phyloP scores from a whole-genome alignment of 2,888 invertebrate genomes.

The Hanleya hanleyi region DNA sequence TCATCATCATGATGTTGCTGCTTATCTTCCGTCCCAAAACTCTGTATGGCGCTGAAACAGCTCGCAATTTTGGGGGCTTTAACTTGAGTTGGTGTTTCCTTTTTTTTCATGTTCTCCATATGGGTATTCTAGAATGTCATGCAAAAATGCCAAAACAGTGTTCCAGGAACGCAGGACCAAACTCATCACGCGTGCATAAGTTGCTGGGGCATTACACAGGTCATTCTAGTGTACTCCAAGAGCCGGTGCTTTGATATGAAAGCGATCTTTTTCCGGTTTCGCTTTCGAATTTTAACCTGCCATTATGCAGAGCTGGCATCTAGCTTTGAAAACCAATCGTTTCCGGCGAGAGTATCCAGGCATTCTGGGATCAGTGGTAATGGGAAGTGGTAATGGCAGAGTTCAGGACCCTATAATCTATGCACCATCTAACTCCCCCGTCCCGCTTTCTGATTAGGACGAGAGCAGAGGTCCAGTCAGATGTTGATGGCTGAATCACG shows the following conservation, averaged over 20 bases:
- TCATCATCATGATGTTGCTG: conserved; percentile 17
- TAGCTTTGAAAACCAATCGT: conserved; percentile 28
- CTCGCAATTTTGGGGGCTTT: conserved; percentile 36
- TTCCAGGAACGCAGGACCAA: conserved; percentile 29
- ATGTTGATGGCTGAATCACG: conserved; percentile 23
- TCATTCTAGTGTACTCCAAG: conserved; percentile 37
- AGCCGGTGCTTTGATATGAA: conserved; percentile 39
- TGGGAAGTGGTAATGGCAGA: conserved; percentile 27
- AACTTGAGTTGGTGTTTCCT: conserved; percentile 31
- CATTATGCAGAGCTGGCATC: conserved; percentile 34
- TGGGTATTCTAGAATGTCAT: conserved; percentile 43
- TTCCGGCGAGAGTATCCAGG: conserved; percentile 30
- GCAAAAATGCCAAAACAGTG: conserved; percentile 35
- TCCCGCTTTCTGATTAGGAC: conserved; percentile 35
- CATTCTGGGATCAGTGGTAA: conserved; percentile 31
- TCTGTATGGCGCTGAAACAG: conserved; percentile 22
- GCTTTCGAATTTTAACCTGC: not conserved
- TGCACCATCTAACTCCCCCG: conserved; percentile 30
- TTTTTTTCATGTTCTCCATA: conserved; percentile 24
- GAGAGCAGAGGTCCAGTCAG: conserved; percentile 32
- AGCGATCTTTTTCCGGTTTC: conserved; percentile 35
- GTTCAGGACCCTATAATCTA: conserved; percentile 29
- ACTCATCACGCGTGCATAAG: conserved; percentile 31
- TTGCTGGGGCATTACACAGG: conserved; percentile 38
- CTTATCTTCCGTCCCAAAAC: conserved; percentile 28